Evolutionary conservation across 2,797 vertebrate species (phyloP).

Genomic region (Dendrocincla fuliginosa): DNA sequence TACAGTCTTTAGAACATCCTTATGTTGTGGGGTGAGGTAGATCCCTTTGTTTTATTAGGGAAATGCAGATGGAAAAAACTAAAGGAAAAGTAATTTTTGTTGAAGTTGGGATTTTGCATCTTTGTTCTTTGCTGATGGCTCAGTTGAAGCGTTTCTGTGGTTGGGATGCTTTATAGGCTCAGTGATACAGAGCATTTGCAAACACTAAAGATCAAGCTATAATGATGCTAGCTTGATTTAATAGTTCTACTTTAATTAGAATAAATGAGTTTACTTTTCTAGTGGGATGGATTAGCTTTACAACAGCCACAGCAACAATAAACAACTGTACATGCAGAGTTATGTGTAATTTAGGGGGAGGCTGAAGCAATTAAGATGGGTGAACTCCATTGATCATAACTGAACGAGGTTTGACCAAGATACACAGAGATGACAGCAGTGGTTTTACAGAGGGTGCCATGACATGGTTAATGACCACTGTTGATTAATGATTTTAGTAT

Average conservation of each 20-base stretch:
- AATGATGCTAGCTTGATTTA: neutral
- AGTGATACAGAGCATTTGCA: neutral
- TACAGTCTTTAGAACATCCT: neutral
- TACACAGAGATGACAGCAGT: neutral
- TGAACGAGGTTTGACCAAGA: neutral
- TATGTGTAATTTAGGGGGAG: neutral
- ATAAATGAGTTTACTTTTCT: neutral
- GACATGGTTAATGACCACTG: neutral
- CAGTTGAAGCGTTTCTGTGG: neutral
- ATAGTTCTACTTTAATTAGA: neutral
- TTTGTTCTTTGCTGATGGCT: neutral
- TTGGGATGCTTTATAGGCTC: neutral
- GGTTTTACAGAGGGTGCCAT: neutral
- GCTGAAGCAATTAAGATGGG: neutral
- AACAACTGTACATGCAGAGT: neutral
- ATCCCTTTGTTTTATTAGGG: neutral
- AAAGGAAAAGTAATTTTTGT: neutral
- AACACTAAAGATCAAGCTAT: neutral
- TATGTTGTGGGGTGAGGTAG: neutral
- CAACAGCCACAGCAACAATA: neutral
- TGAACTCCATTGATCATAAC: neutral
- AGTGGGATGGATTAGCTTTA: neutral
- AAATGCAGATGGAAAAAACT: neutral
- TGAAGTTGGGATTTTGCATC: neutral
- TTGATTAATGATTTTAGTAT: neutral